Conservation (phyloP, 2,888 invertebrate species). For the Perdita meconis region DNA sequence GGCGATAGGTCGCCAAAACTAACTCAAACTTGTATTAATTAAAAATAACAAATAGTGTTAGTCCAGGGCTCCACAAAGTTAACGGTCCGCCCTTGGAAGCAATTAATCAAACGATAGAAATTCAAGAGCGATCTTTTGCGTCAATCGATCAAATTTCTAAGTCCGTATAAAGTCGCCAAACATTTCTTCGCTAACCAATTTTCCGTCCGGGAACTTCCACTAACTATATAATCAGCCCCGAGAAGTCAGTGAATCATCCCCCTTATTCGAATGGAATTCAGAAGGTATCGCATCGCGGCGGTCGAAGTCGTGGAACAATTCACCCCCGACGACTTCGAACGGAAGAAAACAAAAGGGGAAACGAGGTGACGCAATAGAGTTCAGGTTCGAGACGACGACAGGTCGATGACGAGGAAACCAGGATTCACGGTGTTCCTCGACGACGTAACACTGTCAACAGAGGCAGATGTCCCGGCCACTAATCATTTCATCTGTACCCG, state of each 20-base stretch:
- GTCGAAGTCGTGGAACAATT: not conserved
- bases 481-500: slow-evolving; percentile 55
- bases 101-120: not conserved
- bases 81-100: not conserved
- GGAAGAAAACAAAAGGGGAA: not conserved
- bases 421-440: slow-evolving; percentile 29
- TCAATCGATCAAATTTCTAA: not conserved
- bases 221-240: not conserved
- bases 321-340: slow-evolving; percentile 1
- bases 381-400: too few species aligned
- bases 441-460: slow-evolving; percentile 42
- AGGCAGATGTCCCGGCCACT: slow-evolving; percentile 57
- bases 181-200: slow-evolving; percentile 2
- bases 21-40: too few species aligned
- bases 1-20: too few species aligned
- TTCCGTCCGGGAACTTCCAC: slow-evolving; percentile 1
- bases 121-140: too few species aligned
- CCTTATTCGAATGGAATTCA: not conserved
- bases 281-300: not conserved
- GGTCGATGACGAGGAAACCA: slow-evolving; percentile 14
- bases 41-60: too few species aligned
- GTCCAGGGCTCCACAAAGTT: too few species aligned
- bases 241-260: slow-evolving; percentile 2
- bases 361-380: not conserved
- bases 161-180: not conserved